Evolutionary conservation across 30 jellyfish, hydroid and myxozoan species (phyloP), one percentile per base, ranked within the genome.

Genomic region (Aurelia aurita complex sp. Pacific): DNA sequence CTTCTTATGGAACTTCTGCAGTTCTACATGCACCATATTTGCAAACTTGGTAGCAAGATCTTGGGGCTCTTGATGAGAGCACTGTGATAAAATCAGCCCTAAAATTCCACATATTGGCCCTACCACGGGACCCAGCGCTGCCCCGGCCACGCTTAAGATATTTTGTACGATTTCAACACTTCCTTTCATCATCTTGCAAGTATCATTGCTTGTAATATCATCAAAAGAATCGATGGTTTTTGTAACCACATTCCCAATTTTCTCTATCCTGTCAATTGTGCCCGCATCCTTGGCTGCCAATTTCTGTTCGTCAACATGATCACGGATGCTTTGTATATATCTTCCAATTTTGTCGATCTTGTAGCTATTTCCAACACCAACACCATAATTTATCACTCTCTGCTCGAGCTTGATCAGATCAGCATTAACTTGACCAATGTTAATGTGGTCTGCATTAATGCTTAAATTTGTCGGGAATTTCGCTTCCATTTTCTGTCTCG

Each of bases 1-100:
- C 81, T 36, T 70, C n/a, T 50, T 2, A 29, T 70, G 81, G 51
- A 70, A 70, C 33, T 70, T 32, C 35, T 70, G 81, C 81, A 70
- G 81, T 10, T 70, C 81, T 70, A 5, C 53, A 15, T 16, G 38
- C 40, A 70, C 81, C 23, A 29, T 17, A 13, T 40, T 61, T 70
- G 81, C 81, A 17, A 70, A 70, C 18, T 23, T 32, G 18, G 81
- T 10, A 10, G 81, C 81, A 59, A 36, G 4, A 29, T 70, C 64
- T 2, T 43, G 10, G 53, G 81, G 81, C 35, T 70, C 64, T 29
- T 35, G 4, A 7, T 40, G 29, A 19, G 64, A 70, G 35, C 34
- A 34, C 29, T 43, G 64, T 5, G 81, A 70, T 16, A 70, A 16
- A 29, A 70, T 12, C 8, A 34, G 67, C 10, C 64, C 63, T 0